Evolutionary conservation across 2,888 invertebrate species (phyloP), one percentile per base, ranked within the genome.

Genomic region (Heliconius aoede): DNA sequence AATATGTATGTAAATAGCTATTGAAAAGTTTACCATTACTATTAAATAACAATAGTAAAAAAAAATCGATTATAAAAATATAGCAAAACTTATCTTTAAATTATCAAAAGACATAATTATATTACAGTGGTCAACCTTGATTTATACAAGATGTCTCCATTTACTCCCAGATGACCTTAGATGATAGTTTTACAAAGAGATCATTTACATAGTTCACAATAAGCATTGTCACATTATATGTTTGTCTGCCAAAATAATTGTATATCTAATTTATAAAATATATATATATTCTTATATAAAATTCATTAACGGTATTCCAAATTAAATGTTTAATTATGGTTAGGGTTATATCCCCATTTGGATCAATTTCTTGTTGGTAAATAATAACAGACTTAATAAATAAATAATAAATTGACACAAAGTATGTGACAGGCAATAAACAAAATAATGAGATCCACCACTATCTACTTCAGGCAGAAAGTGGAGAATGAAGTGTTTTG

Each of bases 101-200:
- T 60, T 32, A 30, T 13, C n/a, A 13, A 73, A 78, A 77, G 67
- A 71, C 71, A 65, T 76, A 69, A 71, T 46, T 80, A 60, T 78
- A 79, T 65, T 76, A 78, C 61, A 64, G 61, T 55, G 62, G 72
- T 46, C 77, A 73, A 65, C 81, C 81, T 83, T 81, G 80, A 55
- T 72, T 77, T 77, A 72, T 26, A 65, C 60, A 64, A 76, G 76
- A 58, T 78, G 76, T 76, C 78, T 76, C 77, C 78, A 71, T 78
- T 79, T 79, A 79, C 79, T 77, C 79, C 74, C 72, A 80, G 81
- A 83, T 82, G 80, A 82, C 81, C 82, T 83, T 80, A 67, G 40
- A 46, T 67, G 81, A 82, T 83, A 79, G 76, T 76, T 71, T 69
- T 64, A 77, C 78, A 79, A 80, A 77, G 80, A 81, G 79, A 76